Evolutionary conservation across 2,888 invertebrate genomes (phyloP), one percentile per base, ranked within the genome.

Genomic region (Troides oblongomaculatus): DNA sequence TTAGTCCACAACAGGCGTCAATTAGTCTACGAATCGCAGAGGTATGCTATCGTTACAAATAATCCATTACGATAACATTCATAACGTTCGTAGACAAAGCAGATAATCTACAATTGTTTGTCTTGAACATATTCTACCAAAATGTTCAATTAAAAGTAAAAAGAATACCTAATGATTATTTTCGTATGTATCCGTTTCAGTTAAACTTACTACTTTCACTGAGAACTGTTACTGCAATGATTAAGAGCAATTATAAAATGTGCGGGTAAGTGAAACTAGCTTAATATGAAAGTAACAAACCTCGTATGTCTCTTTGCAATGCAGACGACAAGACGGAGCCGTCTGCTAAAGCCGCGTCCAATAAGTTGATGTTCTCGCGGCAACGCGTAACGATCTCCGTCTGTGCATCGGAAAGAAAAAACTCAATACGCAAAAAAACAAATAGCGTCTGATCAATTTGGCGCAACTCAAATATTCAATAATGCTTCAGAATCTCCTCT

Each of bases 301-400:
- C 95, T 93, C 93, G 91, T 72, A 94, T 93, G 76, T 94, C 94
- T 79, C 93, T 89, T 80, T 93, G 93, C 79, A 94, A 89, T 62
- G 92, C 86, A 61, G 93, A 80, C 71, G 94, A 93, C 73, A 94
- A 83, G 46, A 66, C 66, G 71, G 93, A 84, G 71, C 93, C 91
- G 74, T 91, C 85, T 70, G 94, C 94, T 76, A 96, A 83, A 68
- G 96, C 94, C 66, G 95, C 94, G 82, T 95, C 95, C 89, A 98
- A 93, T 81, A 97, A 95, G 82, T 95, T 95, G 81, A 97, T 95
- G 89, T 98, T 97, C 82, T 97, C 97, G 78, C 96, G 95, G 92
- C 98, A 97, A 71, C 96, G 96, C 72, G 95, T 95, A 83, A 96
- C 94, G 81, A 98, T 94, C 93, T 97, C 97, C 86, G 95, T 95